These are phyloP conservation scores for Gasterosteus nipponicus DNA, from an alignment of 2,113 vertebrate genomes.

Conservation along the genomic window DNA sequence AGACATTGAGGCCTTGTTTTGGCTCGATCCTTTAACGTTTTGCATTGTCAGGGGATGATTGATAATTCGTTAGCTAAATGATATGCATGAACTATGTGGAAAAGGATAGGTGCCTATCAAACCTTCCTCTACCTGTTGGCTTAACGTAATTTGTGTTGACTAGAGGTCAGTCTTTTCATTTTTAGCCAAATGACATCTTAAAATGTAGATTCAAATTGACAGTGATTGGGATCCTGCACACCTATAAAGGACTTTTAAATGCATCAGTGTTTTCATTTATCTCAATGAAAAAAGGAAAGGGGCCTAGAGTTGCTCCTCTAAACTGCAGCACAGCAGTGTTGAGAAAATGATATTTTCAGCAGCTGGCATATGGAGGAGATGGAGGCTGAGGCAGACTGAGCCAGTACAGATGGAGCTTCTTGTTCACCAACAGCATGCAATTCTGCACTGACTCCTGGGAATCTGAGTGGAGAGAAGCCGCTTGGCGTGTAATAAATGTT, in stretches of 20 bases:
- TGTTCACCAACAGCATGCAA: slow-evolving; percentile 29
- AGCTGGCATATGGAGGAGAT: slow-evolving; percentile 54
- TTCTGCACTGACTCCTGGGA: slow-evolving; percentile 37
- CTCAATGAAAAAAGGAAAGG: slow-evolving; percentile 60
- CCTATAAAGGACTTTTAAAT: slow-evolving; percentile 40
- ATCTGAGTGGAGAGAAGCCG: slow-evolving; percentile 15
- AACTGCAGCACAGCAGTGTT: slow-evolving; percentile 45
- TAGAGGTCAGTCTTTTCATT: slow-evolving; percentile 28
- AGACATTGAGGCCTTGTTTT: neutral
- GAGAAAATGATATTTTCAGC: slow-evolving; percentile 51
- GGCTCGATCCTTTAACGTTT: neutral
- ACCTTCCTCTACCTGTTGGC: neutral
- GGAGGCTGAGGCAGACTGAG: slow-evolving; percentile 43
- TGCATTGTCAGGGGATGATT: neutral
- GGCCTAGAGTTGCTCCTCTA: slow-evolving; percentile 52
- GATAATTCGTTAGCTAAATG: neutral
- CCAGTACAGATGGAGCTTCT: slow-evolving; percentile 46
- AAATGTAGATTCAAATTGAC: slow-evolving; percentile 21
- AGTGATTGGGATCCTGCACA: slow-evolving; percentile 29
- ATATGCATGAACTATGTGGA: neutral
- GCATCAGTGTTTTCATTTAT: slow-evolving; percentile 59
- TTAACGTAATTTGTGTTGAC: slow-evolving; percentile 39
- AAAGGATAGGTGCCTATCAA: slow-evolving; percentile 25
- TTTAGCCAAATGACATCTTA: slow-evolving; percentile 32
- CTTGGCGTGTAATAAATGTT: slow-evolving; percentile 41